Base-by-base conservation (phyloP, 2,113 vertebrate species). In the Dinomys branickii region DNA sequence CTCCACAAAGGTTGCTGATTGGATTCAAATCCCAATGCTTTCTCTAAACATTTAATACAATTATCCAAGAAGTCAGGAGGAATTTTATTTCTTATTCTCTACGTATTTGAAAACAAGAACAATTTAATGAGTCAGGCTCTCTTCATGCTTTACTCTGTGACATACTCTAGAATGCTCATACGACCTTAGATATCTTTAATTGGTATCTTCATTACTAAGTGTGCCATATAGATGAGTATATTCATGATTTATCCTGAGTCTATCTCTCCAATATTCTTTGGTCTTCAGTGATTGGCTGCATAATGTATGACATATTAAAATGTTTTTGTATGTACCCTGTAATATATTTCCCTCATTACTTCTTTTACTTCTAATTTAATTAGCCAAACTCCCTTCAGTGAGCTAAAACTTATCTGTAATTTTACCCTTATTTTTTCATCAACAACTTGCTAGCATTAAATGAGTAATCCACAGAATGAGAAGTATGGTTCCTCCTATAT, bases 391-490 rank as follows among this genome's bases (percentile, higher is more conserved):
- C 44, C 94, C 89, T 71, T 87, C 52, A 93, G 4, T 56, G 83
- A 91, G 56, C 88, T 93, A 91, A 82, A 85, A 78, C 14, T 65
- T 88, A 67, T 12, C 7, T 71, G n/a, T 20, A 35, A 24, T 12
- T 67, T 58, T 69, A 63, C 7, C 6, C 30, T 0, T 30, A 11
- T 0, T 38, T 82, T 92, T 83, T 35, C 59, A 94, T 71, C 52
- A 92, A 85, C 47, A 95, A 89, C 82, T 80, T 94, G 82, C 87
- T 58, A 92, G 24, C n/a, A 85, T 75, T 82, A 93, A 16, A 38
- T 84, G 77, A 92, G 59, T 92, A 94, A 83, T 28, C 38, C 14
- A 85, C 5, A 59, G 0, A 84, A 75, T 81, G 28, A 94, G 52
- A 94, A 10, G 89, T 22, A 61, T 87, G 54, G 33, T 91, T 65